These are phyloP conservation scores for Agelas oroides DNA, from an alignment of 37 sponge, comb jelly and placozoan species.

Conservation along the genomic window DNA sequence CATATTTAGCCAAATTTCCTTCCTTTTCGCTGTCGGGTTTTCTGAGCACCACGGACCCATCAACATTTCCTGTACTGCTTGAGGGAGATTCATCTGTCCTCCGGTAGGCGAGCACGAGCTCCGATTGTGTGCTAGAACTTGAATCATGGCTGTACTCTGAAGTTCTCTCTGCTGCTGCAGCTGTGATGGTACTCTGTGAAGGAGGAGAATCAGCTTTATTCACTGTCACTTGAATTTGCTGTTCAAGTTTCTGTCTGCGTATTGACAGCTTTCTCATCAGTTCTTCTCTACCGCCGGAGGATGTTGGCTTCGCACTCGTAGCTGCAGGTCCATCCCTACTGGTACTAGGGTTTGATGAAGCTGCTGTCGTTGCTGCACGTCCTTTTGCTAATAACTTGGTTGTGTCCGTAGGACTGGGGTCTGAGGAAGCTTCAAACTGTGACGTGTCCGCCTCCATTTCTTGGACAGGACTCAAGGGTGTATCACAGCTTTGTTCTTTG, in stretches of 20 bases:
- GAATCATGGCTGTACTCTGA: background rate
- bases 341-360: too few relatives aligned
- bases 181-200: background rate
- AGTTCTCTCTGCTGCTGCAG: background rate
- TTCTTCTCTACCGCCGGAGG: conserved; percentile 4
- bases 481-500: too few relatives aligned
- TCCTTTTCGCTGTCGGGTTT: background rate
- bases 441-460: too few relatives aligned
- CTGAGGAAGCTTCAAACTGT: too few relatives aligned
- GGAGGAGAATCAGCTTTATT: background rate
- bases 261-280: conserved; percentile 46
- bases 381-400: too few relatives aligned
- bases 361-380: too few relatives aligned
- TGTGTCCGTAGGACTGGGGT: too few relatives aligned
- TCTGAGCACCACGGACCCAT: background rate
- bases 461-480: too few relatives aligned
- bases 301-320: too few relatives aligned
- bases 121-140: background rate
- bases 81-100: background rate
- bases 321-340: too few relatives aligned
- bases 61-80: background rate
- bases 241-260: conserved; percentile 32
- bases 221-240: background rate
- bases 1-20: conserved; percentile 46
- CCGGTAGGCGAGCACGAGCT: background rate